phyloP scores from a whole-genome alignment of 2,888 invertebrate genomes.

The Sphaeridia pumilis region DNA sequence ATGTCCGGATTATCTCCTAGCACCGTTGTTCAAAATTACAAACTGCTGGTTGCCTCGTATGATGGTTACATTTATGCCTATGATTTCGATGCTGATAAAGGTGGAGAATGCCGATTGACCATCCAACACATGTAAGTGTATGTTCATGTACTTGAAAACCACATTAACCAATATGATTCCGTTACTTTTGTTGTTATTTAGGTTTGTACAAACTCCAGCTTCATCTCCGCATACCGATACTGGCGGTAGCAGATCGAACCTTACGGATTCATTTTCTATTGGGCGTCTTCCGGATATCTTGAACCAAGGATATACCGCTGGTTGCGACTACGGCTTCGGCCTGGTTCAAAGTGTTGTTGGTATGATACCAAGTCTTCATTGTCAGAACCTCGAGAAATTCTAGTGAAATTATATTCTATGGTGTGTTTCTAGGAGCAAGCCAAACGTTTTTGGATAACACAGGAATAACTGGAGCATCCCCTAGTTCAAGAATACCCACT shows the following conservation, averaged over 20 bases:
- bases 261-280: not conserved
- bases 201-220: not conserved
- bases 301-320: too few relatives aligned
- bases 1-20: not conserved
- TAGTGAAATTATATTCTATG: too few relatives aligned
- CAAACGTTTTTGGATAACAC: not conserved
- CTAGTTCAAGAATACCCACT: not conserved
- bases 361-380: too few relatives aligned
- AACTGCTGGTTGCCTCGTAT: slow-evolving; percentile 81
- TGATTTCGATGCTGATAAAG: slow-evolving; percentile 69
- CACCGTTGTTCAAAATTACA: slow-evolving; percentile 33
- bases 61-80: slow-evolving; percentile 42
- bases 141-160: too few relatives aligned
- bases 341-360: not conserved
- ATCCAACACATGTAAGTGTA: slow-evolving; percentile 58
- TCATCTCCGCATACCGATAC: not conserved
- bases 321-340: not conserved
- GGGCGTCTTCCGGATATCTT: not conserved
- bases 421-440: not conserved
- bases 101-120: slow-evolving; percentile 79
- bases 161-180: too few relatives aligned
- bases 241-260: not conserved
- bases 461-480: not conserved
- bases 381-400: too few relatives aligned
- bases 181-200: too few relatives aligned